Evolutionary conservation across 2,797 vertebrate genomes (phyloP).

Genomic region (Alauda arvensis): DNA sequence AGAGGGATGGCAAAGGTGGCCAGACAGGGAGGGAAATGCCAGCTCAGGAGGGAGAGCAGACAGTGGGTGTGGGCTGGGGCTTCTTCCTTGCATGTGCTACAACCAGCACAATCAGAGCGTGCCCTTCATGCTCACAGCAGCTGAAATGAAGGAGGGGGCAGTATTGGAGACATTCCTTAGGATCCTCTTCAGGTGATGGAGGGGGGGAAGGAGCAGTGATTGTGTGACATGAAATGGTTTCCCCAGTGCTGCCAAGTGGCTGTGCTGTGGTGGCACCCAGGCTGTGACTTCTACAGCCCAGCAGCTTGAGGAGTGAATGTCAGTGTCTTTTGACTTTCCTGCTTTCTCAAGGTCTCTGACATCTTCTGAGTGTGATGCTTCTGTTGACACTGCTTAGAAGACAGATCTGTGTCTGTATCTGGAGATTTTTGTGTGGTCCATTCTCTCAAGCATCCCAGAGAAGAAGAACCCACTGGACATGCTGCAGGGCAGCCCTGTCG

Average conservation of each 20-base stretch:
- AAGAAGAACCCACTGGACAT: background rate
- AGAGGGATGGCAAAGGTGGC: background rate
- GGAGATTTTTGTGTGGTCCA: background rate
- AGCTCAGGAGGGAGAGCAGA: background rate
- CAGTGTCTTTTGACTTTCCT: background rate
- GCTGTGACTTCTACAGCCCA: background rate
- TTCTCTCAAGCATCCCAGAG: background rate
- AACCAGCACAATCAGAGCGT: background rate
- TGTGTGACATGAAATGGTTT: background rate
- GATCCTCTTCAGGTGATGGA: background rate
- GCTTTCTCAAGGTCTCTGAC: background rate
- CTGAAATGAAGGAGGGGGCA: background rate
- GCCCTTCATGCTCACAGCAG: background rate
- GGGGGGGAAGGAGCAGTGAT: background rate
- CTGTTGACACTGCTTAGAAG: background rate
- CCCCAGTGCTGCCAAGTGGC: background rate
- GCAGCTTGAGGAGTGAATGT: background rate
- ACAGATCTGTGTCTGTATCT: background rate
- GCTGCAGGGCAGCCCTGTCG: background rate
- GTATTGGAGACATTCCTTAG: background rate
- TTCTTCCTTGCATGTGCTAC: background rate
- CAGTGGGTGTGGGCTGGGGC: background rate
- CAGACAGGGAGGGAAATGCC: background rate
- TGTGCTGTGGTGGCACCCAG: rapidly evolving
- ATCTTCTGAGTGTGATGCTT: background rate